Evolutionary conservation across 2,888 invertebrate species (phyloP).

Genomic region (Carcina quercana): DNA sequence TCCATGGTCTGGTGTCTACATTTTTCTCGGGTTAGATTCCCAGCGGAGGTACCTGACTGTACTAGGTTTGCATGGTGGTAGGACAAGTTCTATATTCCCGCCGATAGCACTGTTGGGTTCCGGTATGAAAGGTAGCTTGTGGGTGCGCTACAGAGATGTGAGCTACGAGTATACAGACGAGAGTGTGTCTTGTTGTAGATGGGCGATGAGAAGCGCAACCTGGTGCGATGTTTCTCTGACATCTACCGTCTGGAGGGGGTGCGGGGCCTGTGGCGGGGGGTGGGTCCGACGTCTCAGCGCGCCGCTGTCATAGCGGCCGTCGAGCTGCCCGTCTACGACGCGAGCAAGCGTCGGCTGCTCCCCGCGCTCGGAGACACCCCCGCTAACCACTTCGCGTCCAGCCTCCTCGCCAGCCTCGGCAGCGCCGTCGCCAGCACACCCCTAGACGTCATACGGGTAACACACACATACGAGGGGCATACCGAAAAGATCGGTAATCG

Average conservation of each 20-base stretch:
- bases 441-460: slow-evolving; percentile 93
- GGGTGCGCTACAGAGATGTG: too few relatives aligned
- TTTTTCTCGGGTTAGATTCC: too few relatives aligned
- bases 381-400: slow-evolving; percentile 91
- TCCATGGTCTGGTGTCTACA: too few relatives aligned
- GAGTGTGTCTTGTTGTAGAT: slow-evolving; percentile 38
- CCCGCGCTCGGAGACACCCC: slow-evolving; percentile 84
- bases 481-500: too few relatives aligned
- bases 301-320: slow-evolving; percentile 96
- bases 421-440: slow-evolving; percentile 96
- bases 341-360: slow-evolving; percentile 85
- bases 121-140: too few relatives aligned
- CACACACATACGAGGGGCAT: slow-evolving; percentile 24
- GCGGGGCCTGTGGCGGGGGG: slow-evolving; percentile 93
- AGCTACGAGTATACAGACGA: too few relatives aligned
- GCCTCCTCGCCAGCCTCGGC: slow-evolving; percentile 92
- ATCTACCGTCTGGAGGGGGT: slow-evolving; percentile 89
- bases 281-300: slow-evolving; percentile 93
- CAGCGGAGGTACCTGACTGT: too few relatives aligned
- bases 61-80: too few relatives aligned
- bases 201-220: slow-evolving; percentile 73
- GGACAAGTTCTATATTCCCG: too few relatives aligned
- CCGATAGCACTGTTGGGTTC: too few relatives aligned
- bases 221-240: slow-evolving; percentile 86
- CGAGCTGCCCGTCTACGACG: slow-evolving; percentile 95